phyloP scores from a whole-genome alignment of 2,797 vertebrate genomes.

The Propithecus perrieri region DNA sequence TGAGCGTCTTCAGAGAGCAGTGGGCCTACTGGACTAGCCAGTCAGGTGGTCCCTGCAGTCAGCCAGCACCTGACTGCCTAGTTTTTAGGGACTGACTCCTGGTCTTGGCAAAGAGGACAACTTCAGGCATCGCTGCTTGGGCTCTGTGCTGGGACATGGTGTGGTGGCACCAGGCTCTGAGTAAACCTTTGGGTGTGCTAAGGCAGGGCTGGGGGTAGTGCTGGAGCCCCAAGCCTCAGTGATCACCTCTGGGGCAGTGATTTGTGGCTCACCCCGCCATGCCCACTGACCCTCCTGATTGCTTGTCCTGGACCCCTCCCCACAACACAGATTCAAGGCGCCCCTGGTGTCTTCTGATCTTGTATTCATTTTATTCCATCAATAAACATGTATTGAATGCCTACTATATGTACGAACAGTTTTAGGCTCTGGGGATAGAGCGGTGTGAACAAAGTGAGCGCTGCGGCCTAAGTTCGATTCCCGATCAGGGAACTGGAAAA shows the following conservation, averaged over 20 bases:
- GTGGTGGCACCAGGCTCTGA: not conserved
- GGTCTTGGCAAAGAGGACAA: not conserved
- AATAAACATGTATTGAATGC: not conserved
- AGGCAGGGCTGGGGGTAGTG: not conserved
- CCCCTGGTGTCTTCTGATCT: not conserved
- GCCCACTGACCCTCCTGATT: not conserved
- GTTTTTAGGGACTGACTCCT: not conserved
- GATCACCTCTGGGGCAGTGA: not conserved
- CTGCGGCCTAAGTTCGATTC: not conserved
- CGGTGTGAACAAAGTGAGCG: not conserved
- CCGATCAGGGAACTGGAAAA: not conserved
- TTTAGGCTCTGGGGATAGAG: not conserved
- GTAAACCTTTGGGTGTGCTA: not conserved
- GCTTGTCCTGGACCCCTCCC: not conserved
- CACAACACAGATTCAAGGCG: not conserved
- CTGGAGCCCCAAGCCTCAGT: not conserved
- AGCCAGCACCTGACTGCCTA: not conserved
- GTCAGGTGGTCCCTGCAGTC: not conserved
- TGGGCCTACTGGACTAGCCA: not conserved
- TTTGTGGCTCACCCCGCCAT: not conserved
- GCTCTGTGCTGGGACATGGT: not conserved
- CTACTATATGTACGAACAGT: not conserved
- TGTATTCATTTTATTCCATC: conserved; percentile 14
- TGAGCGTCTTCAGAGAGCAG: not conserved
- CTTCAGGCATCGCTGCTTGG: not conserved